Percentiles rank a stretch among this genome's conserved stretches.
These are phyloP conservation scores for Scaptomyza montana DNA, from an alignment of 1,140 invertebrate genomes.

Conservation along the genomic window DNA sequence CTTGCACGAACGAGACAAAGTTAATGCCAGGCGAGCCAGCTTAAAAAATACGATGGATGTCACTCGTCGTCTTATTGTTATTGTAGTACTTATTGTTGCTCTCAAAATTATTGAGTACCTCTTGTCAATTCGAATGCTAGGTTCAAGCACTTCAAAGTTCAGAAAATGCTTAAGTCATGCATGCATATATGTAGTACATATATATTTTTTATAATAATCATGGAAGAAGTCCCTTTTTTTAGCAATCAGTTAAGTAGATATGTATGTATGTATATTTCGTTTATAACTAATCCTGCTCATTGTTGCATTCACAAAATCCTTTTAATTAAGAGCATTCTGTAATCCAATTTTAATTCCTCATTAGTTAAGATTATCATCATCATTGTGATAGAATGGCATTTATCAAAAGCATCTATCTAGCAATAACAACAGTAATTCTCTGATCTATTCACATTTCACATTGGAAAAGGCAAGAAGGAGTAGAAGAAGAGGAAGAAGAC, in stretches of 20 bases:
- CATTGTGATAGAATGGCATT: conserved; percentile 51
- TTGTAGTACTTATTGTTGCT: not conserved
- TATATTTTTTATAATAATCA: not conserved
- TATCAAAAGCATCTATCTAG: conserved; percentile 45
- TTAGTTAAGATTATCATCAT: conserved; percentile 65
- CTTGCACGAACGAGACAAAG: conserved; percentile 26
- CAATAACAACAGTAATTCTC: conserved; percentile 25
- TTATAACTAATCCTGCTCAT: not conserved
- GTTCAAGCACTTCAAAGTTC: not conserved
- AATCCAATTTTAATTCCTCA: conserved; percentile 67
- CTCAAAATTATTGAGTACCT: conserved; percentile 7
- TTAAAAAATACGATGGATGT: conserved; percentile 26
- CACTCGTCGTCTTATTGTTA: conserved; percentile 12
- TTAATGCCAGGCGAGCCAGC: not conserved
- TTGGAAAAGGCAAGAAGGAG: not conserved
- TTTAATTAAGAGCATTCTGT: conserved; percentile 55
- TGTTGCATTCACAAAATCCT: conserved; percentile 45
- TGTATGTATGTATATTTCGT: no score
- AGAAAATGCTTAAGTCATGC: not conserved
- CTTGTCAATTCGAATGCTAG: conserved; percentile 7
- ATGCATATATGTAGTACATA: no score
- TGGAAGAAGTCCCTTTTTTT: no score
- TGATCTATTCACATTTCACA: conserved; percentile 26
- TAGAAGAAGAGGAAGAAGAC: not conserved
- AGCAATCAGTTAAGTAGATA: no score